phyloP scores from a whole-genome alignment of 2,113 vertebrate species.

The Dendrocopos noguchii region DNA sequence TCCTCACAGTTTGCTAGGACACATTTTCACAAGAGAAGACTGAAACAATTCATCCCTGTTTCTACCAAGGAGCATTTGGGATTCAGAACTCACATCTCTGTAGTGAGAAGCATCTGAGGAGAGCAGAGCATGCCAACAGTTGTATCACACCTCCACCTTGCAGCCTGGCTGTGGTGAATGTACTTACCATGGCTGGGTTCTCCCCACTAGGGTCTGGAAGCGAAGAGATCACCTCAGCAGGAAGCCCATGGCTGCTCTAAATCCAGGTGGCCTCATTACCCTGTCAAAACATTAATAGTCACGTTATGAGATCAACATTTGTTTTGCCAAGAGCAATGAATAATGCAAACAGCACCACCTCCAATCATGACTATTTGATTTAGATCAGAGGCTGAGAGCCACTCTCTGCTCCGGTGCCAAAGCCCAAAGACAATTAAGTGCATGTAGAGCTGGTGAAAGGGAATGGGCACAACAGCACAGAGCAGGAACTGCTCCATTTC shows the following conservation, averaged over 20 bases:
- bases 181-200: background rate
- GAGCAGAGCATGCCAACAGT: background rate
- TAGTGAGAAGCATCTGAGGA: background rate
- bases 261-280: constrained; percentile 31
- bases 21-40: background rate
- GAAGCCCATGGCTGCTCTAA: background rate
- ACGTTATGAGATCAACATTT: constrained; percentile 36
- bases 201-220: background rate
- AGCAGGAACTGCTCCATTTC: background rate
- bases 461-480: background rate
- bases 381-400: constrained; percentile 5
- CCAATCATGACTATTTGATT: constrained; percentile 8
- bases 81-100: background rate
- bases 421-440: background rate
- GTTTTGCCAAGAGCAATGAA: constrained; percentile 49
- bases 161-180: background rate
- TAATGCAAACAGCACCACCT: constrained; percentile 3
- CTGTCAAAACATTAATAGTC: constrained; percentile 38
- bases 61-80: background rate
- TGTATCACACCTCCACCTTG: fast-evolving
- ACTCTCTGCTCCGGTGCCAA: constrained; percentile 2
- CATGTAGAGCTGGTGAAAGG: background rate
- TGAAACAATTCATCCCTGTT: background rate
- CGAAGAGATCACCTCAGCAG: background rate
- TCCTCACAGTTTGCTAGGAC: background rate